Conservation (phyloP, 2,797 vertebrate genomes). For the Hippopotamyrus pictus region DNA sequence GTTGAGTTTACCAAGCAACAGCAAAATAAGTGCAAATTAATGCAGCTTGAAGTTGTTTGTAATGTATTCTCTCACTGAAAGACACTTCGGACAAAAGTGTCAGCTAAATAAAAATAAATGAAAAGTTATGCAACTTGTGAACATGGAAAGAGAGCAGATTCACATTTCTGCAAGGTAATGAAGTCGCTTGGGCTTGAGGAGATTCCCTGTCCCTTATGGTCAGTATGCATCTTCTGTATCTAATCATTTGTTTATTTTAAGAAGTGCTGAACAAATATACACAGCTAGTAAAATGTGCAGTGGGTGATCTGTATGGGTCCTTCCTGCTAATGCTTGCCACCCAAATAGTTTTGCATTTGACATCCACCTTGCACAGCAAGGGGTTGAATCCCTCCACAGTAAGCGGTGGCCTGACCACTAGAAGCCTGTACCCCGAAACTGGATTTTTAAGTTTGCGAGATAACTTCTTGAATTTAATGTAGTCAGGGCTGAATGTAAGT, state of each 20-base stretch:
- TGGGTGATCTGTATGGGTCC: not conserved
- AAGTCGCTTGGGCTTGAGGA: not conserved
- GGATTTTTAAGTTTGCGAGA: not conserved
- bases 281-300: not conserved
- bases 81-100: not conserved
- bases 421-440: not conserved
- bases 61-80: not conserved
- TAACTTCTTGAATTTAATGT: not conserved
- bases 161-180: not conserved
- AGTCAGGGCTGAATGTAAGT: not conserved
- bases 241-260: not conserved
- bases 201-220: not conserved
- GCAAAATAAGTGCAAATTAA: not conserved
- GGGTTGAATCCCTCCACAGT: not conserved
- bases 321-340: not conserved
- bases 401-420: not conserved
- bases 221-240: not conserved
- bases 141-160: not conserved
- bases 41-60: not conserved
- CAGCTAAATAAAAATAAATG: not conserved
- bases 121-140: not conserved
- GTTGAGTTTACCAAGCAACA: not conserved
- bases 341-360: not conserved
- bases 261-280: not conserved
- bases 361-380: not conserved